Conservation (phyloP, 1,140 invertebrate species). For the Microvelia longipes region DNA sequence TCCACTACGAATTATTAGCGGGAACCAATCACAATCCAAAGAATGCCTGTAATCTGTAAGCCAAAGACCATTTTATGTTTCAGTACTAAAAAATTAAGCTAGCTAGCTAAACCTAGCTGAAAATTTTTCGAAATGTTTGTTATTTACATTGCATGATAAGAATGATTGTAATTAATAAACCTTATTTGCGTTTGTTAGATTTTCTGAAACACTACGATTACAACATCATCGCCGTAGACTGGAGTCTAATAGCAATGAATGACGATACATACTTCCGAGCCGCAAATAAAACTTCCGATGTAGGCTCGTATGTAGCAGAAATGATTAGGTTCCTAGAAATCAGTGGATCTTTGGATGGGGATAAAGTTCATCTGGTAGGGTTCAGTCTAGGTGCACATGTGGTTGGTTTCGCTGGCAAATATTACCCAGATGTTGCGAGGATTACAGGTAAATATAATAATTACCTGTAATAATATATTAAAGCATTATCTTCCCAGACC, state of each 20-base stretch:
- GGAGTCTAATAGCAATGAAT: slow-evolving; percentile 29
- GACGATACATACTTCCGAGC: slow-evolving; percentile 35
- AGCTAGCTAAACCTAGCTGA: too few species aligned
- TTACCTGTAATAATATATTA: neutral
- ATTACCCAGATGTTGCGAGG: neutral
- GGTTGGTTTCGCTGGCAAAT: slow-evolving; percentile 38
- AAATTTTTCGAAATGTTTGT: too few species aligned
- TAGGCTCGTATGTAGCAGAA: slow-evolving; percentile 41
- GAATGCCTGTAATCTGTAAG: too few species aligned
- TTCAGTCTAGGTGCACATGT: slow-evolving; percentile 53
- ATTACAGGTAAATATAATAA: slow-evolving; percentile 7
- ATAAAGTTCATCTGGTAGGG: slow-evolving; percentile 44
- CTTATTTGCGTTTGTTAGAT: neutral
- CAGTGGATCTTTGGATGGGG: slow-evolving; percentile 28
- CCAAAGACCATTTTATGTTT: too few species aligned
- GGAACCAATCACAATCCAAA: too few species aligned
- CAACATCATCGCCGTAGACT: slow-evolving; percentile 43
- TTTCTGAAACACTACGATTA: slow-evolving; percentile 25
- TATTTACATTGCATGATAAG: too few species aligned
- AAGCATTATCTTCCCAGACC: neutral
- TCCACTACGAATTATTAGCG: too few species aligned
- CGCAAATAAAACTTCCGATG: slow-evolving; percentile 38
- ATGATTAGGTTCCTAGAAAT: slow-evolving; percentile 42
- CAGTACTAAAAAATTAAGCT: too few species aligned
- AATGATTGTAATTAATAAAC: too few species aligned